Evolutionary conservation across 2,888 invertebrate species (phyloP).

Genomic region (Drosophila pseudotakahashii): DNA sequence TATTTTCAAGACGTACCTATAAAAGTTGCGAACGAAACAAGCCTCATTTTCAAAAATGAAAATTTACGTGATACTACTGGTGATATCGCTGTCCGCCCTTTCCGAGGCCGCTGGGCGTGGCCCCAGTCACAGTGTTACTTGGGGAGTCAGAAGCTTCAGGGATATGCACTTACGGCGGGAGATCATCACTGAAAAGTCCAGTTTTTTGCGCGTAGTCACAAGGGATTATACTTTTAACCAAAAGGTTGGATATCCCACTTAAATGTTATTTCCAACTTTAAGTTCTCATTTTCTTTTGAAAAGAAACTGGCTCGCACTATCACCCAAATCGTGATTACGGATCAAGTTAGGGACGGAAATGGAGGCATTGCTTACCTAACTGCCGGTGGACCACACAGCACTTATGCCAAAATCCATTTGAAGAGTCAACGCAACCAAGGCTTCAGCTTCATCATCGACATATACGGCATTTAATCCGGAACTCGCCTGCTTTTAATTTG

Average conservation of each 20-base stretch:
- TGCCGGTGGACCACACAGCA: slow-evolving; percentile 83
- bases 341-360: slow-evolving; percentile 83
- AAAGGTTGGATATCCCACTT: slow-evolving; percentile 39
- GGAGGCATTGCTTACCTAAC: slow-evolving; percentile 83
- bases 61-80: slow-evolving; percentile 37
- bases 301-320: slow-evolving; percentile 62
- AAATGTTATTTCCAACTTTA: background rate
- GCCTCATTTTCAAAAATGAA: slow-evolving; percentile 50
- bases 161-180: slow-evolving; percentile 60
- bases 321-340: slow-evolving; percentile 82
- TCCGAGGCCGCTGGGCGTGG: slow-evolving; percentile 32
- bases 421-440: slow-evolving; percentile 84
- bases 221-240: slow-evolving; percentile 56
- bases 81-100: slow-evolving; percentile 20
- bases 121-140: slow-evolving; percentile 62
- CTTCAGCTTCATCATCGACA: slow-evolving; percentile 84
- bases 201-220: slow-evolving; percentile 57
- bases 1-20: slow-evolving; percentile 3
- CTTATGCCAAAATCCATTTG: slow-evolving; percentile 82
- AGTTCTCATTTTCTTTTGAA: background rate
- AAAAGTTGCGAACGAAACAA: slow-evolving; percentile 1
- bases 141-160: slow-evolving; percentile 60
- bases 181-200: slow-evolving; percentile 60
- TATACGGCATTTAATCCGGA: slow-evolving; percentile 80
- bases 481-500: slow-evolving; percentile 18